Conservation (phyloP, 2,888 invertebrate genomes). For the Dryadula phaetusa region DNA sequence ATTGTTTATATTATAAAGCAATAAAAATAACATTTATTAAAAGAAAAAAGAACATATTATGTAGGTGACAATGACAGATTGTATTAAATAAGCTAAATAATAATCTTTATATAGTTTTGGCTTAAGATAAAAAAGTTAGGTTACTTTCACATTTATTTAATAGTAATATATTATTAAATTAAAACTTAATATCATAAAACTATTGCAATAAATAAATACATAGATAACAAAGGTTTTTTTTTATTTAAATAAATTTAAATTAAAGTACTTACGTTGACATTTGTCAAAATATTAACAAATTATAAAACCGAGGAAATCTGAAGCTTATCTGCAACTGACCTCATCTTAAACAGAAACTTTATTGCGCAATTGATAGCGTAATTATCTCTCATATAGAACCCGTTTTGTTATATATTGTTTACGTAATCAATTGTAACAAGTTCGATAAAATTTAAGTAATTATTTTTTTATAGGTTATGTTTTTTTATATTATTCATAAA, state of each 20-base stretch:
- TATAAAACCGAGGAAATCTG: slow-evolving; percentile 37
- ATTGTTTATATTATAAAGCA: not conserved
- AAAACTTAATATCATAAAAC: not conserved
- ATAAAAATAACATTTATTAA: not conserved
- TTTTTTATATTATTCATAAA: not conserved
- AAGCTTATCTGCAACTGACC: slow-evolving; percentile 44
- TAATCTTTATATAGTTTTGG: not conserved
- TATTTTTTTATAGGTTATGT: slow-evolving; percentile 5
- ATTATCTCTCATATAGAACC: slow-evolving; percentile 12
- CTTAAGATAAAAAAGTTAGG: slow-evolving; percentile 2
- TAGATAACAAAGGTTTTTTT: not conserved
- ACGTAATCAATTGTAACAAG: not conserved
- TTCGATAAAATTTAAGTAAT: slow-evolving; percentile 9
- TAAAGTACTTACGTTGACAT: slow-evolving; percentile 43
- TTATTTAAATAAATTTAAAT: not conserved
- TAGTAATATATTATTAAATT: not conserved
- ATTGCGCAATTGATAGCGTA: slow-evolving; percentile 35
- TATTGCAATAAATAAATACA: not conserved
- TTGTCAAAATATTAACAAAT: slow-evolving; percentile 29
- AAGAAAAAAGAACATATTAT: not conserved
- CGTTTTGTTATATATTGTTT: slow-evolving; percentile 7
- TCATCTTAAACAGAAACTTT: slow-evolving; percentile 29
- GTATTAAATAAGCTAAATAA: not conserved
- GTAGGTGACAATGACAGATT: not conserved
- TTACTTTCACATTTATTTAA: slow-evolving; percentile 1